Percentiles rank a stretch among this genome's conserved stretches.
These are phyloP conservation scores for Argya squamiceps DNA, from an alignment of 2,797 vertebrate species.

Conservation along the genomic window DNA sequence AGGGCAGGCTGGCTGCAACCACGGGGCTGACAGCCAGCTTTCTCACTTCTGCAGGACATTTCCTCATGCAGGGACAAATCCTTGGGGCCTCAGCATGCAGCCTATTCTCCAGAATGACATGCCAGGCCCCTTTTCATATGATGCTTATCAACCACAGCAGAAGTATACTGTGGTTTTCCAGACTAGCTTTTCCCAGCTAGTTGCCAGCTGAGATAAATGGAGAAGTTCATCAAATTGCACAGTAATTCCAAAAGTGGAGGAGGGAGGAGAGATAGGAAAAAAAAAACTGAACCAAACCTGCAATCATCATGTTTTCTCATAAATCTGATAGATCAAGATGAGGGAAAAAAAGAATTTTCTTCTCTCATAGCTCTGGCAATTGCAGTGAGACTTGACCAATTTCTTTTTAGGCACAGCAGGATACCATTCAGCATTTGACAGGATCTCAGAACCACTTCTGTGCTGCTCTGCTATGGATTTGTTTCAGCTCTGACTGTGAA, in stretches of 20 bases:
- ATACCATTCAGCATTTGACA: not conserved
- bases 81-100: not conserved
- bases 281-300: not conserved
- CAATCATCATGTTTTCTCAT: not conserved
- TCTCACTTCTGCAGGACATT: not conserved
- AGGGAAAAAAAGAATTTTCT: not conserved
- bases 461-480: not conserved
- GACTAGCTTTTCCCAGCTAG: not conserved
- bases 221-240: not conserved
- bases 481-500: not conserved
- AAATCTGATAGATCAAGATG: not conserved
- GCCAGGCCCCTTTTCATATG: fast-evolving
- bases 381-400: not conserved
- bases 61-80: not conserved
- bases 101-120: not conserved
- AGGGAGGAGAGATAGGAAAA: fast-evolving
- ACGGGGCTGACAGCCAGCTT: not conserved
- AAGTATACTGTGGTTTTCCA: not conserved
- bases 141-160: not conserved
- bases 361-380: not conserved
- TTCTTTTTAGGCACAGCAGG: not conserved
- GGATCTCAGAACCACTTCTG: not conserved
- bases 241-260: not conserved
- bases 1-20: not conserved
- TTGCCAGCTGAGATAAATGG: not conserved